These are phyloP conservation scores for Ageneiosus marmoratus DNA, from an alignment of 2,113 vertebrate species.

Conservation along the genomic window DNA sequence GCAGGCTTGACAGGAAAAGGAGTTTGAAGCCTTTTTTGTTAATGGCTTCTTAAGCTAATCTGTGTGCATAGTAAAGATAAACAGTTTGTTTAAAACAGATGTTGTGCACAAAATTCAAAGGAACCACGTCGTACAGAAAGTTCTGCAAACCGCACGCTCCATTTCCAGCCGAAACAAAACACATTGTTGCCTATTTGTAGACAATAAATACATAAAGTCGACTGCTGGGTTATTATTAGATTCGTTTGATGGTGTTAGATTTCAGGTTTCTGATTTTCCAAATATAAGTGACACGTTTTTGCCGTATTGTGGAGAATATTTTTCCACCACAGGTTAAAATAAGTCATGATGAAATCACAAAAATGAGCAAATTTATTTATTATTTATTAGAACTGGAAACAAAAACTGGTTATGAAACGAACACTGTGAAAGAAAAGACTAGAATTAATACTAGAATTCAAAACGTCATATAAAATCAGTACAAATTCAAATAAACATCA, in stretches of 20 bases:
- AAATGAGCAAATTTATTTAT: neutral
- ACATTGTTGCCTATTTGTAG: neutral
- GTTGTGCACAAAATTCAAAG: neutral
- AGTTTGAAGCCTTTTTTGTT: neutral
- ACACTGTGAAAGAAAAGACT: no score
- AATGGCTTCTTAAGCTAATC: neutral
- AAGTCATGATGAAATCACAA: neutral
- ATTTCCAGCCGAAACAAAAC: neutral
- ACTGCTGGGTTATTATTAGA: no score
- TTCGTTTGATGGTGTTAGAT: neutral
- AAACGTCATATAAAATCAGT: neutral
- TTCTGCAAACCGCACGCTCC: neutral
- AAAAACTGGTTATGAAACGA: neutral
- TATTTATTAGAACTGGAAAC: neutral
- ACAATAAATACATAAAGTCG: no score
- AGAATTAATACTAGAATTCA: neutral
- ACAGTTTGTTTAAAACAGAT: neutral
- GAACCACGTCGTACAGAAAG: neutral
- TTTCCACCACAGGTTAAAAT: neutral
- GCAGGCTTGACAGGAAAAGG: neutral
- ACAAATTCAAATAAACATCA: neutral
- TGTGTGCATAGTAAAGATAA: constrained; percentile 5
- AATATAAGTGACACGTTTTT: no score
- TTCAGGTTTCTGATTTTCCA: no score
- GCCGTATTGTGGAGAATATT: neutral